phyloP scores from a whole-genome alignment of 2,113 vertebrate species.

The Halichoerus grypus region DNA sequence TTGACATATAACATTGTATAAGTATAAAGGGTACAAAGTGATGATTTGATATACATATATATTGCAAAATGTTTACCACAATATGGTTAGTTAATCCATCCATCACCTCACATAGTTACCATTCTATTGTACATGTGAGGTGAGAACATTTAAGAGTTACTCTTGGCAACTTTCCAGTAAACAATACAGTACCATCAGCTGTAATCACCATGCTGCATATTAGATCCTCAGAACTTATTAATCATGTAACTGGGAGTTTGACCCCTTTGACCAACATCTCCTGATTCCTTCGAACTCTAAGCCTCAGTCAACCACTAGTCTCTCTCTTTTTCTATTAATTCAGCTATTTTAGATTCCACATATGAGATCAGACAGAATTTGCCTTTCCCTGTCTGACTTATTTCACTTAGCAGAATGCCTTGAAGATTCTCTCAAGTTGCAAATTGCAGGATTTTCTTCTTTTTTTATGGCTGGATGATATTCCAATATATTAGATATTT shows the following conservation, averaged over 20 bases:
- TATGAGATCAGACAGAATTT: not conserved
- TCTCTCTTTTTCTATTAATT: not conserved
- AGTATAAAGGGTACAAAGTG: not conserved
- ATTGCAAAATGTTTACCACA: not conserved
- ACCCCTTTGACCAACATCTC: not conserved
- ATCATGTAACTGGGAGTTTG: not conserved
- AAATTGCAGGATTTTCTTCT: not conserved
- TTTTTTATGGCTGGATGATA: not conserved
- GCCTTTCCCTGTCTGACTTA: not conserved
- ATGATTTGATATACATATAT: not conserved
- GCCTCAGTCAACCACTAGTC: not conserved
- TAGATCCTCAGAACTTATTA: not conserved
- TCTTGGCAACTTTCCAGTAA: not conserved
- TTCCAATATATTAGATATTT: not conserved
- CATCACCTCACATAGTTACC: not conserved
- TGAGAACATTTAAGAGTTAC: not conserved
- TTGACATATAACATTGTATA: not conserved
- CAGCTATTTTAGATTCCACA: not conserved
- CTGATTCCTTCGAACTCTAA: not conserved
- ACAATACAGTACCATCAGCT: not conserved
- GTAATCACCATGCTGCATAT: not conserved
- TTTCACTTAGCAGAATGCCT: not conserved
- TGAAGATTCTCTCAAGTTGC: not conserved
- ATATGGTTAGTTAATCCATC: not conserved
- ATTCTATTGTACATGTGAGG: not conserved